phyloP scores from a whole-genome alignment of 2,888 invertebrate species.

The Patella ulyssiponensis region DNA sequence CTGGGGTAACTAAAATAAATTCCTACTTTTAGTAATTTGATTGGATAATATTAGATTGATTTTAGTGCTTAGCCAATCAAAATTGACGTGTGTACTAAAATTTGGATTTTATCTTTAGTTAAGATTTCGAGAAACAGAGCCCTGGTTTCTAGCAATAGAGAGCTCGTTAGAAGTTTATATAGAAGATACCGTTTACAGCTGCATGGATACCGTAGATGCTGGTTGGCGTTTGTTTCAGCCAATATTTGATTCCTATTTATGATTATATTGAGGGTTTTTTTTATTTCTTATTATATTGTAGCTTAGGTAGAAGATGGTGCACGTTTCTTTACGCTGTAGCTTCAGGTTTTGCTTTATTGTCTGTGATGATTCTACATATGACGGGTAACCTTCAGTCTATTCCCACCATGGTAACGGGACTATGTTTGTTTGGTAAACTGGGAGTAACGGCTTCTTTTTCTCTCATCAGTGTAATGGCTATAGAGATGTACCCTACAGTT shows the following conservation, averaged over 20 bases:
- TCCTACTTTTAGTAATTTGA: too few relatives aligned
- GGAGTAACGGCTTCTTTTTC: constrained; percentile 57
- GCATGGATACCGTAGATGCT: background rate
- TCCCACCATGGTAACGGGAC: constrained; percentile 51
- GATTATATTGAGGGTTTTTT: background rate
- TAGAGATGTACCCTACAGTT: constrained; percentile 61
- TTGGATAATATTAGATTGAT: too few relatives aligned
- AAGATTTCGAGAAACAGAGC: too few relatives aligned
- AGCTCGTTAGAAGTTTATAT: too few relatives aligned
- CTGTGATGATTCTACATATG: constrained; percentile 57
- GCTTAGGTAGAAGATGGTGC: constrained; percentile 62
- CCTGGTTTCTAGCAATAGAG: too few relatives aligned
- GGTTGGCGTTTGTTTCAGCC: background rate
- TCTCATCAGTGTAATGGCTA: constrained; percentile 49
- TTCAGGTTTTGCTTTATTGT: constrained; percentile 58
- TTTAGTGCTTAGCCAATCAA: too few relatives aligned
- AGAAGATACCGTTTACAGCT: too few relatives aligned
- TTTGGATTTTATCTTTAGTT: too few relatives aligned
- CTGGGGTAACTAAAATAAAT: too few relatives aligned
- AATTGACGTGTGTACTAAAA: too few relatives aligned
- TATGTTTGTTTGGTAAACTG: constrained; percentile 60
- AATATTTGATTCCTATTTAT: background rate
- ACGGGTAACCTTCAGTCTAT: constrained; percentile 54
- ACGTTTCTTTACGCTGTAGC: constrained; percentile 61
- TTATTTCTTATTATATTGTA: constrained; percentile 34